These are phyloP conservation scores for Phymorhynchus buccinoides DNA, from an alignment of 1,140 invertebrate species.

Conservation along the genomic window DNA sequence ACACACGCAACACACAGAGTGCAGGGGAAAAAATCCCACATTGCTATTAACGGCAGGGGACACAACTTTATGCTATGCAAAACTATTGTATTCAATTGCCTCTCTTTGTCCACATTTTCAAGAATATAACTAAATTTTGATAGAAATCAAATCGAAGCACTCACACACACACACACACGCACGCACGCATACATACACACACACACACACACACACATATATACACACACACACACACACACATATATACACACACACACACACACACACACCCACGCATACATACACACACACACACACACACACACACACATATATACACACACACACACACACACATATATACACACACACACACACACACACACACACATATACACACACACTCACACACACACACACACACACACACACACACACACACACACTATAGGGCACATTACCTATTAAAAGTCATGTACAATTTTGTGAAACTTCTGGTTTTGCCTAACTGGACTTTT, in stretches of 20 bases:
- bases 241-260: not conserved
- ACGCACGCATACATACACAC: not conserved
- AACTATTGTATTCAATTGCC: not conserved
- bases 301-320: not conserved
- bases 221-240: not conserved
- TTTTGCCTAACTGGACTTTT: too few species aligned
- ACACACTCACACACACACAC: not conserved
- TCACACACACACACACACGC: not conserved
- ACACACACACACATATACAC: not conserved
- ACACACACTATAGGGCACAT: not conserved
- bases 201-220: not conserved
- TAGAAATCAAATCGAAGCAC: not conserved
- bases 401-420: not conserved
- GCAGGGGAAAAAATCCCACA: not conserved
- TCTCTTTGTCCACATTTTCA: not conserved
- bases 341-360: not conserved
- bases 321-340: not conserved
- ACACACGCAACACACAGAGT: too few species aligned
- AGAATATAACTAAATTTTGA: not conserved
- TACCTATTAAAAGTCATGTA: too few species aligned
- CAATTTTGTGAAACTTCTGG: too few species aligned
- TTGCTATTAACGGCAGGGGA: not conserved
- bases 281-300: not conserved
- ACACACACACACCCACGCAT: not conserved
- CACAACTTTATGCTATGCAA: not conserved